phyloP scores from a whole-genome alignment of 1,140 invertebrate species.

The Bathynomus jamesi region DNA sequence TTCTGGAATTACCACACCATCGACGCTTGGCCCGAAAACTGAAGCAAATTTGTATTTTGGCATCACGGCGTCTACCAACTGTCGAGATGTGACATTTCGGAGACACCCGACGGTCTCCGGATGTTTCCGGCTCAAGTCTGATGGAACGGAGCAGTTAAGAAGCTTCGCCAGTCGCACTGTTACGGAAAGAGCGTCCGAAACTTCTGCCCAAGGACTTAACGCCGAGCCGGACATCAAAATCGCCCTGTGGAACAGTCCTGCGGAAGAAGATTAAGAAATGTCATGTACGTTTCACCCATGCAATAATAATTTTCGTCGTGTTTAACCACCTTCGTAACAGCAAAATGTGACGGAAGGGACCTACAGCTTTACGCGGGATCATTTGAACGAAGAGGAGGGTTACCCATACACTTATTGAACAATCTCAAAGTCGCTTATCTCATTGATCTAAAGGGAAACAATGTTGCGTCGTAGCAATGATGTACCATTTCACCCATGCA shows the following conservation, averaged over 20 bases:
- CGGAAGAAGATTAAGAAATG: conserved; percentile 41
- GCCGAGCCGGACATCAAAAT: conserved; percentile 60
- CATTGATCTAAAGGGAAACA: too few species aligned
- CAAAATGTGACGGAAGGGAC: too few species aligned
- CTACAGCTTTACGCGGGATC: too few species aligned
- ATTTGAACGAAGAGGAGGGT: too few species aligned
- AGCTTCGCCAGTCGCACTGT: conserved; percentile 31
- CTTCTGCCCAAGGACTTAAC: conserved; percentile 55
- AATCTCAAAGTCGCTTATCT: too few species aligned
- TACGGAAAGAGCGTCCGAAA: conserved; percentile 32
- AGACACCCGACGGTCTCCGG: conserved; percentile 34
- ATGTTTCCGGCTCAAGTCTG: conserved; percentile 27
- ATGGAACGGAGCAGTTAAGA: conserved; percentile 34
- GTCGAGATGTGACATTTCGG: conserved; percentile 23
- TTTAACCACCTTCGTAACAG: too few species aligned
- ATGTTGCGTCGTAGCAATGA: too few species aligned
- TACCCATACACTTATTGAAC: too few species aligned
- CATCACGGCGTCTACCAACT: conserved; percentile 18
- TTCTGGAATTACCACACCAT: conserved; percentile 75
- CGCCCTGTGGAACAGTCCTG: conserved; percentile 55
- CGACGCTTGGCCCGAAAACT: conserved; percentile 74
- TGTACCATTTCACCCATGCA: too few species aligned
- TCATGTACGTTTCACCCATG: too few species aligned
- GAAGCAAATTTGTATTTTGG: conserved; percentile 32
- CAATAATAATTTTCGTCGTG: too few species aligned